Evolutionary conservation across 1,140 invertebrate genomes (phyloP).

Genomic region (Diploscapter pachys): DNA sequence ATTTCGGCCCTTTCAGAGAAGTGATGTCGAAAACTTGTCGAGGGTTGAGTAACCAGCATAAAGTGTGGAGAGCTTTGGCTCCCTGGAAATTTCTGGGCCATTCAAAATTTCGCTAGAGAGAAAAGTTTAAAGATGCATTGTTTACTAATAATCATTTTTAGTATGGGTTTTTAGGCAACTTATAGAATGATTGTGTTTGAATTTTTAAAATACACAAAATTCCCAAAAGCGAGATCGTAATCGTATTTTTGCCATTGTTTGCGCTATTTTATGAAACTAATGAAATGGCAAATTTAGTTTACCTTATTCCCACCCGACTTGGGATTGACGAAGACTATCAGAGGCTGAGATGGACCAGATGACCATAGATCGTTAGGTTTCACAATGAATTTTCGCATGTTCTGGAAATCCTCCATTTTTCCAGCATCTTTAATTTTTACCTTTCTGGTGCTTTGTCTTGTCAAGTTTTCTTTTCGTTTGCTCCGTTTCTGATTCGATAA

Average conservation of each 20-base stretch:
- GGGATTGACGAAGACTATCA: conserved; percentile 77
- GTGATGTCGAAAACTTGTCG: conserved; percentile 85
- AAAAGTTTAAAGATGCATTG: too few relatives aligned
- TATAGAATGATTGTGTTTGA: too few relatives aligned
- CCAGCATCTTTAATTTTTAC: too few relatives aligned
- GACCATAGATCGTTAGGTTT: conserved; percentile 88
- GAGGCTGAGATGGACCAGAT: conserved; percentile 72
- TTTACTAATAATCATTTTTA: too few relatives aligned
- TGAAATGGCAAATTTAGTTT: not conserved
- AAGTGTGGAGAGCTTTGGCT: conserved; percentile 67
- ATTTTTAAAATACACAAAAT: too few relatives aligned
- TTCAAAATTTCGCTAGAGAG: too few relatives aligned
- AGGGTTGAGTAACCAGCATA: conserved; percentile 69
- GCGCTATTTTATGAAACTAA: too few relatives aligned
- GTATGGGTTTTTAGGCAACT: too few relatives aligned
- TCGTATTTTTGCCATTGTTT: too few relatives aligned
- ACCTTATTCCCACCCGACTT: conserved; percentile 69
- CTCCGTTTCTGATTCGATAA: conserved; percentile 67
- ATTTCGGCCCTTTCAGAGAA: conserved; percentile 73
- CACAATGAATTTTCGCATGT: conserved; percentile 64
- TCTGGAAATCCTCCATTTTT: conserved; percentile 33
- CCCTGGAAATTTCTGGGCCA: conserved; percentile 50
- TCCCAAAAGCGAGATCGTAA: too few relatives aligned
- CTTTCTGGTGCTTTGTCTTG: conserved; percentile 67
- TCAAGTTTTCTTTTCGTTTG: conserved; percentile 36